Conservation (phyloP, 2,797 vertebrate species). For the Hafferia zeledoni region DNA sequence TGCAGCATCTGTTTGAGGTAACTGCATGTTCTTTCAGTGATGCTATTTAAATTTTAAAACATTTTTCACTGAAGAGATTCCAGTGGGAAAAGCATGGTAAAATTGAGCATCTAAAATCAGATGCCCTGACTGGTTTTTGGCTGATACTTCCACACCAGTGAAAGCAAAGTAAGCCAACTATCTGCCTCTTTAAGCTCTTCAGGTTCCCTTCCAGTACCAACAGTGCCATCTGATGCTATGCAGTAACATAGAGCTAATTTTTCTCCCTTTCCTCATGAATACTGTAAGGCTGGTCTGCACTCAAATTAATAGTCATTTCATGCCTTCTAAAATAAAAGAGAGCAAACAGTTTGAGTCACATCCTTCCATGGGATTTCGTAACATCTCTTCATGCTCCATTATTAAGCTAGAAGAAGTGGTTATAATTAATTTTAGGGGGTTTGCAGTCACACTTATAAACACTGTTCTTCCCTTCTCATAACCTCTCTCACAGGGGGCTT, state of each 20-base stretch:
- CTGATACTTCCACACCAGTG: background rate
- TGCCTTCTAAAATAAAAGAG: background rate
- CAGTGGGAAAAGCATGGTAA: background rate
- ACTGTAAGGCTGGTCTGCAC: background rate
- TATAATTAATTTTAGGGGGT: background rate
- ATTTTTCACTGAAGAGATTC: background rate
- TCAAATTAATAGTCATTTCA: background rate
- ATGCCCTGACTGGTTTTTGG: background rate
- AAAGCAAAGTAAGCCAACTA: background rate
- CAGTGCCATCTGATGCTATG: background rate
- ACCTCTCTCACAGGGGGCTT: background rate
- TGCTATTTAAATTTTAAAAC: constrained; percentile 6
- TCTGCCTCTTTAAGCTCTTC: background rate
- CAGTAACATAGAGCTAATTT: background rate
- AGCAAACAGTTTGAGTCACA: background rate
- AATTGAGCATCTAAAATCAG: background rate
- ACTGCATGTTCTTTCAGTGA: background rate
- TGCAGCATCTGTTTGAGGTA: background rate
- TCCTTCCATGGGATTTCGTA: background rate
- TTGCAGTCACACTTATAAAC: background rate
- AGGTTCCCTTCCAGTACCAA: background rate
- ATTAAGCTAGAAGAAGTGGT: background rate
- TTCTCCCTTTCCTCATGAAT: background rate
- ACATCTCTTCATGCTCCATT: background rate
- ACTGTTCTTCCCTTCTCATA: background rate